Conservation (phyloP, 2,888 invertebrate species). For the Lycophotia porphyrea region DNA sequence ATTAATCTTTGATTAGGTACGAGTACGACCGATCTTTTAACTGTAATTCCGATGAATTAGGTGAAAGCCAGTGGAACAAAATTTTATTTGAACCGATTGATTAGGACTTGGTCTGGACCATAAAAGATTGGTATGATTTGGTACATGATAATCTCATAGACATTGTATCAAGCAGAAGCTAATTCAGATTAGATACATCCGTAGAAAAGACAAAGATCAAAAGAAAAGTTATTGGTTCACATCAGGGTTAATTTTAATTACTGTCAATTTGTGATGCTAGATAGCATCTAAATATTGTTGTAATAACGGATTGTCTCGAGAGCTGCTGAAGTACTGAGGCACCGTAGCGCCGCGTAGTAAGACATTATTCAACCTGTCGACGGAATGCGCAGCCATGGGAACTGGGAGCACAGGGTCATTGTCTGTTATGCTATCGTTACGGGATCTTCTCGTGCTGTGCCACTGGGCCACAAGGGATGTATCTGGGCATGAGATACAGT, state of each 20-base stretch:
- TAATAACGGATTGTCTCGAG: constrained; percentile 9
- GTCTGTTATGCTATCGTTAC: constrained; percentile 52
- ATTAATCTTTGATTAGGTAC: constrained; percentile 22
- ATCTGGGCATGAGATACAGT: not conserved
- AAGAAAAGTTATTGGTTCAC: constrained; percentile 35
- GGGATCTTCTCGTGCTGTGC: constrained; percentile 52
- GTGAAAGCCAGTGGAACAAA: constrained; percentile 57
- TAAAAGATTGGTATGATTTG: constrained; percentile 35
- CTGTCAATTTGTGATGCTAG: constrained; percentile 39
- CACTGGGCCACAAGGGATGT: constrained; percentile 50
- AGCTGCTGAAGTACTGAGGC: constrained; percentile 3
- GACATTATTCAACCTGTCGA: constrained; percentile 53
- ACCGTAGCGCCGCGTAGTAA: constrained; percentile 11
- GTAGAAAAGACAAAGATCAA: constrained; percentile 22
- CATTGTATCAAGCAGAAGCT: constrained; percentile 31
- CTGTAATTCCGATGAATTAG: constrained; percentile 18
- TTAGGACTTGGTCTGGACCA: constrained; percentile 44
- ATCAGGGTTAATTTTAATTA: constrained; percentile 35
- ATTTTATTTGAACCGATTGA: constrained; percentile 44
- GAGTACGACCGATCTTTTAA: constrained; percentile 19
- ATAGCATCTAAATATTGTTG: constrained; percentile 25
- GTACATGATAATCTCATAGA: constrained; percentile 27
- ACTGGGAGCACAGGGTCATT: constrained; percentile 41
- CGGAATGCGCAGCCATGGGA: constrained; percentile 43
- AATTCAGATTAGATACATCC: constrained; percentile 34